phyloP scores from a whole-genome alignment of 1,140 invertebrate genomes.

The Venustaconcha ellipsiformis region DNA sequence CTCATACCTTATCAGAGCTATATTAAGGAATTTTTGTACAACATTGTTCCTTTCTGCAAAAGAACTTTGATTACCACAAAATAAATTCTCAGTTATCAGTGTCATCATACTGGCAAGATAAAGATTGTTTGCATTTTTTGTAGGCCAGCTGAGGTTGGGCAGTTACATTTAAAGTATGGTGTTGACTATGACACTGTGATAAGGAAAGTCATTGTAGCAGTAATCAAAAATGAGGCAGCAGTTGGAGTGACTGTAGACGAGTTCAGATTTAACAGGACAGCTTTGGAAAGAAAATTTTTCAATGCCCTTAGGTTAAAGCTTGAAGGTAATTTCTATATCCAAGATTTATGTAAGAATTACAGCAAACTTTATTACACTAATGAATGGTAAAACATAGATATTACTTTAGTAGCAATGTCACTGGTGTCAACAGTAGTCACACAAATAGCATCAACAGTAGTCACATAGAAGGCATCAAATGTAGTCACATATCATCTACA shows the following conservation, averaged over 20 bases:
- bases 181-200: conserved; percentile 18
- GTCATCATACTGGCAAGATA: background rate
- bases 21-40: background rate
- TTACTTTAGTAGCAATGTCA: no score
- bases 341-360: no score
- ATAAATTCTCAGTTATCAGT: background rate
- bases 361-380: no score
- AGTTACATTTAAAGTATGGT: conserved; percentile 6
- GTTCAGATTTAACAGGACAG: conserved; percentile 25
- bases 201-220: conserved; percentile 1
- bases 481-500: no score
- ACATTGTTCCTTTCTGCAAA: background rate
- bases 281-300: conserved; percentile 24
- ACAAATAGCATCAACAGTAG: no score
- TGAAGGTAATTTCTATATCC: conserved; percentile 11
- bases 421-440: no score
- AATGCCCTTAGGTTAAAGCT: conserved; percentile 11
- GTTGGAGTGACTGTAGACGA: conserved; percentile 12
- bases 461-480: no score
- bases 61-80: background rate
- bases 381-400: no score
- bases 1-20: no score
- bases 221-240: background rate
- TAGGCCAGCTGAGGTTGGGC: conserved; percentile 20
- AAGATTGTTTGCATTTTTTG: background rate